Evolutionary conservation across 2,888 invertebrate species (phyloP), one percentile per base, ranked within the genome.

Genomic region (Zeuzera pyrina): DNA sequence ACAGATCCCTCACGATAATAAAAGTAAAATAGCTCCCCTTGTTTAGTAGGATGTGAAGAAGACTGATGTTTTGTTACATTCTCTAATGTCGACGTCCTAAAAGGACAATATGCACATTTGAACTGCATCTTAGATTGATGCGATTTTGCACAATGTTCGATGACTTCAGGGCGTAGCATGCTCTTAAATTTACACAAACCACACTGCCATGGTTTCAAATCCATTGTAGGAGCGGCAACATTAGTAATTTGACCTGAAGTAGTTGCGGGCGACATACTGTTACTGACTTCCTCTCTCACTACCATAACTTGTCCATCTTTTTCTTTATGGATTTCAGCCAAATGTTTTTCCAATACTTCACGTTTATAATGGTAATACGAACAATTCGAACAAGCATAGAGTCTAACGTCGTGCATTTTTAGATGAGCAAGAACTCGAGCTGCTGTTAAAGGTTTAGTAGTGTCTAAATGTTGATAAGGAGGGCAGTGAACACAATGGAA

Each of bases 401-500:
- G 67, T 35, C 85, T 85, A 3, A 83, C 72, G 41, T 91, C 92
- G 67, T 95, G 94, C 72, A 91, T 87, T 53, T 89, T 88, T 37
- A 94, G 78, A 66, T 95, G 95, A 29, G 86, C 79, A 7, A 90
- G 65, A 34, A 93, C 86, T 38, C 88, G 84, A n/a, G 87, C 84
- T 2, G 88, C 79, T 0, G 86, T 79, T 32, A 89, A 58, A 15
- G 79, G 62, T 13, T 50, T 57, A 0, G 64, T 47, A 4, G 67
- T 71, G 44, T 85, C 86, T 23, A 87, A 69, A 7, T 73, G 68
- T 28, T 87, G 73, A 36, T 85, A 71, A 7, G 79, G 70, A 12
- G 87, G 85, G 59, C 94, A 94, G 64, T 94, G 93, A 0, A 88
- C 87, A 62, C 94, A 94, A 38, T 78, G 84, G 63, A 86, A 91